Evolutionary conservation across 2,888 invertebrate species (phyloP).

Genomic region (Chouioia cunea): DNA sequence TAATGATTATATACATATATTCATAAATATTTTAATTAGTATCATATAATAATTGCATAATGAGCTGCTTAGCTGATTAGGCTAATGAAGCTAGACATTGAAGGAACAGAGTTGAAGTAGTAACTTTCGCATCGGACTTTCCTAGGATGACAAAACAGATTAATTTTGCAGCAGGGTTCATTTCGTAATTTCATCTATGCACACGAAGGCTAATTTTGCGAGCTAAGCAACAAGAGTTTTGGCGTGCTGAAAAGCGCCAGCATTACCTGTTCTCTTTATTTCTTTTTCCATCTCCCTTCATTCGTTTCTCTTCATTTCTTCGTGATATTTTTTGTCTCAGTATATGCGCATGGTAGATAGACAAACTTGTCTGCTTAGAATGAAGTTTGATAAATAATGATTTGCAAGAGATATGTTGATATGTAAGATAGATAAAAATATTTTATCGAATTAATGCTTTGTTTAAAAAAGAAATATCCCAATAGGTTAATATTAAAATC

Average conservation of each 20-base stretch:
- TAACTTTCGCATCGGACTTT: constrained; percentile 28
- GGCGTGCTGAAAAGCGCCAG: constrained; percentile 23
- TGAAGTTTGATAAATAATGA: no score
- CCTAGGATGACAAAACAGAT: constrained; percentile 32
- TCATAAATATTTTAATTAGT: constrained; percentile 20
- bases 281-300: constrained; percentile 5
- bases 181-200: constrained; percentile 40
- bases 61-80: constrained; percentile 17
- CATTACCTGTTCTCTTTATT: constrained; percentile 5
- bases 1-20: constrained; percentile 10
- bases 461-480: no score
- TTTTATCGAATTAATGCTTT: no score
- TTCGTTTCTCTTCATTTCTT: background rate
- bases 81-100: background rate
- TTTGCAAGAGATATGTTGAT: no score
- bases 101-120: constrained; percentile 3
- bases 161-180: constrained; percentile 40
- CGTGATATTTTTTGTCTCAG: background rate
- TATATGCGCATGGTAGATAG: background rate
- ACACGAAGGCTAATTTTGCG: constrained; percentile 35
- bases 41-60: constrained; percentile 21
- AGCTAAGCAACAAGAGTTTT: constrained; percentile 16
- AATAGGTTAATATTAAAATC: no score
- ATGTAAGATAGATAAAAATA: no score
- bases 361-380: background rate